These are phyloP conservation scores for Hippoglossus hippoglossus DNA, from an alignment of 2,797 vertebrate genomes.

Conservation along the genomic window DNA sequence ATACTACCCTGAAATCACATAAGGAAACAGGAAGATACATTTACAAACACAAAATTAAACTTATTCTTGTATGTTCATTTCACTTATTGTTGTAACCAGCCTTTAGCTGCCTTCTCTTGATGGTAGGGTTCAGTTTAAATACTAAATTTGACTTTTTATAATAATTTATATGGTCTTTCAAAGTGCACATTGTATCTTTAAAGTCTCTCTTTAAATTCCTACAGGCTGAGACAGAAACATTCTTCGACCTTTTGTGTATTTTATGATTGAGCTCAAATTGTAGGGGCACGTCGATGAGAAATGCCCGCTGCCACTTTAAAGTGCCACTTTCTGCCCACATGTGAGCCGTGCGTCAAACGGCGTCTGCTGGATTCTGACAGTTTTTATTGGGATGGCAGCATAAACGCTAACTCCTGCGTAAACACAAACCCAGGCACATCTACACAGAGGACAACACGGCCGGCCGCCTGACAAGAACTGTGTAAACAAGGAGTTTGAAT, in stretches of 20 bases:
- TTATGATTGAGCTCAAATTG: constrained; percentile 53
- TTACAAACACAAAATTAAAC: too few species aligned
- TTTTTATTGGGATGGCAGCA: constrained; percentile 59
- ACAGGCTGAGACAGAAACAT: constrained; percentile 21
- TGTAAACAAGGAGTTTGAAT: constrained; percentile 56
- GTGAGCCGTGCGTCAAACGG: constrained; percentile 49
- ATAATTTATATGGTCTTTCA: not conserved
- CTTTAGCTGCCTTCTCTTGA: too few species aligned
- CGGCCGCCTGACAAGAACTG: constrained; percentile 45
- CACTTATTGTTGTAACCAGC: too few species aligned
- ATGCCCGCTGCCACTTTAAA: constrained; percentile 41
- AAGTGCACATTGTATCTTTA: not conserved
- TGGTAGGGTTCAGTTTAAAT: too few species aligned
- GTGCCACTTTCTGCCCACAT: constrained; percentile 51
- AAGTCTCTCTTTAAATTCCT: constrained; percentile 10
- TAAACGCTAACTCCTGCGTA: constrained; percentile 56
- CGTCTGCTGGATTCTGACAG: constrained; percentile 49
- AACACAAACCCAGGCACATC: constrained; percentile 64
- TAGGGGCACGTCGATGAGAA: constrained; percentile 34
- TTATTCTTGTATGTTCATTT: too few species aligned
- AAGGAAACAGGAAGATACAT: too few species aligned
- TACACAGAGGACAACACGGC: constrained; percentile 49
- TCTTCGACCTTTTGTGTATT: constrained; percentile 46
- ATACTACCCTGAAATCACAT: too few species aligned
- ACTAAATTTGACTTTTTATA: too few species aligned